Base-by-base conservation (phyloP, 1,140 invertebrate species). In the Luehdorfia chinensis region DNA sequence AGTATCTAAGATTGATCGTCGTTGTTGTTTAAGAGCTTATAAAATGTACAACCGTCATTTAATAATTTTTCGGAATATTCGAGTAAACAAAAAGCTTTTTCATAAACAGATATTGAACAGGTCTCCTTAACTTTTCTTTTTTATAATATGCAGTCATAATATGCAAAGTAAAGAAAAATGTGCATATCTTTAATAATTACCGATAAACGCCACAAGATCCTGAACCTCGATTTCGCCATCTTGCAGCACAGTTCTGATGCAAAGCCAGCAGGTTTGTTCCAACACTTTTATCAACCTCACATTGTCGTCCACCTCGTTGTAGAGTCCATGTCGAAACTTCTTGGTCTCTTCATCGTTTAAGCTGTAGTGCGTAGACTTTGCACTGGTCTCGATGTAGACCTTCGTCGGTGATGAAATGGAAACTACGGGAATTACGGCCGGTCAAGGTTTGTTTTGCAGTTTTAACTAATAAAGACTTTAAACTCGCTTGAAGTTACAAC, bases 191-290 rank as follows among this genome's bases (percentile, higher is more conserved):
- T n/a, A n/a, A 49, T 43, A 65, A 58, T 71, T 87, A 88, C 87
- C 87, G 51, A 88, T 74, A 66, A 87, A 81, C 44, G 76, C 75
- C 32, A 79, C 72, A 30, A 85, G 65, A 59, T 87, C 87, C 51
- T 88, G 87, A 30, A 77, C 72, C 72, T 88, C 87, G 36, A 72
- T 61, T 33, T 83, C 72, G 21, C 70, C 79, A 66, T 78, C 59
- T 18, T 71, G 59, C 5, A 81, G 43, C 1, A 81, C 59, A 11
- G 84, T 80, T 56, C 80, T 81, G 37, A 87, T 58, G 48, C 71
- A 73, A 23, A 78, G 53, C 84, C 66, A 81, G 62, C 62, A 79
- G 2, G 54, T 60, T 25, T 73, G 59, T 15, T 79, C 74, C 27
- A 77, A 54, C 1, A 76, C 55, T 13, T 75, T 64, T n/a, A 76